These are phyloP conservation scores for Hypomesus transpacificus DNA, from an alignment of 2,113 vertebrate genomes.

Conservation along the genomic window DNA sequence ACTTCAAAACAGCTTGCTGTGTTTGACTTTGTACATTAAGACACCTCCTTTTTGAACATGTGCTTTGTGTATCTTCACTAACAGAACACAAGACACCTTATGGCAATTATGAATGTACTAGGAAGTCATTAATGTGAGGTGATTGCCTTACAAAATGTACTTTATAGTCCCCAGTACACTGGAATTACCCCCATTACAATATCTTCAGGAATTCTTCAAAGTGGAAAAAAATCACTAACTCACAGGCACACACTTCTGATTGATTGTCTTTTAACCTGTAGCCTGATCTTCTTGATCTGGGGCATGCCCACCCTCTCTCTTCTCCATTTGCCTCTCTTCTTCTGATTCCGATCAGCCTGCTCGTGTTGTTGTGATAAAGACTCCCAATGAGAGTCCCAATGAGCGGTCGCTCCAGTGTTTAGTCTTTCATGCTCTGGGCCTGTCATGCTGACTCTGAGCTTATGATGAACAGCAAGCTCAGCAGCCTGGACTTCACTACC, in stretches of 20 bases:
- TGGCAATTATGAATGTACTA: background rate
- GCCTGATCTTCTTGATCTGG: no score
- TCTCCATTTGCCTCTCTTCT: no score
- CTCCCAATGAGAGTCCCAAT: slow-evolving; percentile 21
- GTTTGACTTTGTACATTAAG: background rate
- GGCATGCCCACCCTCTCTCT: no score
- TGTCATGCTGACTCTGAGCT: slow-evolving; percentile 31
- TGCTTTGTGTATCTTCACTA: background rate
- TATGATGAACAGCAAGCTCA: slow-evolving; percentile 35
- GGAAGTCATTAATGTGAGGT: slow-evolving; percentile 1
- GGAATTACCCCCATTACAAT: background rate
- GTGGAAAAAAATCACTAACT: background rate
- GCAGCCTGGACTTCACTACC: slow-evolving; percentile 21
- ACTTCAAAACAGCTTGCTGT: no score
- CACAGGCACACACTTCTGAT: background rate
- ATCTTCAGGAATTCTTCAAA: background rate
- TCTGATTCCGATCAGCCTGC: background rate
- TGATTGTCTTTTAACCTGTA: background rate
- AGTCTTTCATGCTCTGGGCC: slow-evolving; percentile 3
- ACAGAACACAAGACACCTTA: background rate
- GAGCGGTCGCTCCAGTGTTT: slow-evolving; percentile 8
- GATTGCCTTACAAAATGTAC: background rate
- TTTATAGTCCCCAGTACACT: background rate
- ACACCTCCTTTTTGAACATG: background rate
- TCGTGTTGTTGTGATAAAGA: slow-evolving; percentile 22